Evolutionary conservation across 2,888 invertebrate species (phyloP).

Genomic region (Antheraea yamamai): DNA sequence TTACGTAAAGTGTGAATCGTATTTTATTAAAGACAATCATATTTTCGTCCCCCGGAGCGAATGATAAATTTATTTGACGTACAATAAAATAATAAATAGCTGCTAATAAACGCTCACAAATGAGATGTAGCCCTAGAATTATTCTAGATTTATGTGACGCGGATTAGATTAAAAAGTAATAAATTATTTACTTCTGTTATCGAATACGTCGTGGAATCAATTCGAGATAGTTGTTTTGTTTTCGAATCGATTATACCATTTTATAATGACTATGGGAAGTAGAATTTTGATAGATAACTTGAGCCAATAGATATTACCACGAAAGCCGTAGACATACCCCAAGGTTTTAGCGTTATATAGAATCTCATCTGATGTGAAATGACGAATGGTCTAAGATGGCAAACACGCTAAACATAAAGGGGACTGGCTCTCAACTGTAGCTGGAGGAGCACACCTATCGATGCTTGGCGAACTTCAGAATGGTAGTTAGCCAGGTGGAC

Average conservation of each 20-base stretch:
- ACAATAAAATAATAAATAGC: conserved; percentile 22
- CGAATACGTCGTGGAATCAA: not conserved
- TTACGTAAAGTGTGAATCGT: not conserved
- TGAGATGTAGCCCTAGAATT: conserved; percentile 1
- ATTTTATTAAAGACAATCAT: conserved; percentile 18
- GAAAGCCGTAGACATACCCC: not conserved
- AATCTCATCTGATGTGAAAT: too few relatives aligned
- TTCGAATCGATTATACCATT: not conserved
- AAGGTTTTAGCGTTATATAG: too few relatives aligned
- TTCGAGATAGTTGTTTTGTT: conserved; percentile 2
- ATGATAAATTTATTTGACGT: conserved; percentile 18
- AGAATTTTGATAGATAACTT: too few relatives aligned
- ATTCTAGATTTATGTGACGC: conserved; percentile 17
- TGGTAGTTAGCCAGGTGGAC: too few relatives aligned
- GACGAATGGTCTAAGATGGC: too few relatives aligned
- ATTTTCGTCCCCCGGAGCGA: conserved; percentile 10
- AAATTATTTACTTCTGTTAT: not conserved
- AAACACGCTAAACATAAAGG: too few relatives aligned
- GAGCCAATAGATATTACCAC: not conserved
- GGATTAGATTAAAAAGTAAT: conserved; percentile 15
- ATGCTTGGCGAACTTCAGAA: too few relatives aligned
- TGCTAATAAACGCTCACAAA: conserved; percentile 18
- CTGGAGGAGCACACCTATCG: too few relatives aligned
- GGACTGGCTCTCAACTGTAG: too few relatives aligned
- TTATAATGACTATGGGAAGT: not conserved